Evolutionary conservation across 2,888 invertebrate species (phyloP).

Genomic region (Podotricha telesiphe): DNA sequence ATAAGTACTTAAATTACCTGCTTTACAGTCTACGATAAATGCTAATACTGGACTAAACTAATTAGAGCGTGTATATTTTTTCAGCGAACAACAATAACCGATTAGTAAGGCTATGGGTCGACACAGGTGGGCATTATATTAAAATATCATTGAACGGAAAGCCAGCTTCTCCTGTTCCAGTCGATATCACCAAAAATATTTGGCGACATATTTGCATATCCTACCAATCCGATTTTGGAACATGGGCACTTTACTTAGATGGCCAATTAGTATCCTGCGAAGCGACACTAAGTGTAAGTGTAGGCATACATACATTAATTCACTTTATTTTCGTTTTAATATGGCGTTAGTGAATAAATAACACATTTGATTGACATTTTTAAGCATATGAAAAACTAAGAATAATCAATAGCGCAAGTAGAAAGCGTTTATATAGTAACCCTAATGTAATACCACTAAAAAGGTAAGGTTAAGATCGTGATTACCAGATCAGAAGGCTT

Average conservation of each 20-base stretch:
- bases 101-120: conserved; percentile 85
- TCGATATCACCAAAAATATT: conserved; percentile 69
- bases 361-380: not conserved
- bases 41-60: conserved; percentile 21
- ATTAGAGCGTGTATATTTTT: conserved; percentile 48
- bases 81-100: conserved; percentile 80
- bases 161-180: conserved; percentile 71
- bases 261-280: conserved; percentile 77
- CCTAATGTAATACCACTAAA: conserved; percentile 41
- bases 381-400: not conserved
- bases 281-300: conserved; percentile 61
- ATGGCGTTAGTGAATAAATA: too few species aligned
- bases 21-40: conserved; percentile 47
- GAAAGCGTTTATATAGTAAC: not conserved
- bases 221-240: conserved; percentile 85
- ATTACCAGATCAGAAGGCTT: conserved; percentile 55
- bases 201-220: conserved; percentile 88
- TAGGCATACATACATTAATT: conserved; percentile 50
- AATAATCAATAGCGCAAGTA: conserved; percentile 1
- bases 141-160: conserved; percentile 80
- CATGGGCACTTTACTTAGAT: conserved; percentile 85
- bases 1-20: conserved; percentile 44
- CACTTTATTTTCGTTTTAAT: not conserved
- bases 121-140: conserved; percentile 80
- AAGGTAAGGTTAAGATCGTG: conserved; percentile 49